Percentiles rank a stretch among this genome's conserved stretches.
These are phyloP conservation scores for Melikaiella ostensackeni DNA, from an alignment of 2,888 invertebrate species.

Conservation along the genomic window DNA sequence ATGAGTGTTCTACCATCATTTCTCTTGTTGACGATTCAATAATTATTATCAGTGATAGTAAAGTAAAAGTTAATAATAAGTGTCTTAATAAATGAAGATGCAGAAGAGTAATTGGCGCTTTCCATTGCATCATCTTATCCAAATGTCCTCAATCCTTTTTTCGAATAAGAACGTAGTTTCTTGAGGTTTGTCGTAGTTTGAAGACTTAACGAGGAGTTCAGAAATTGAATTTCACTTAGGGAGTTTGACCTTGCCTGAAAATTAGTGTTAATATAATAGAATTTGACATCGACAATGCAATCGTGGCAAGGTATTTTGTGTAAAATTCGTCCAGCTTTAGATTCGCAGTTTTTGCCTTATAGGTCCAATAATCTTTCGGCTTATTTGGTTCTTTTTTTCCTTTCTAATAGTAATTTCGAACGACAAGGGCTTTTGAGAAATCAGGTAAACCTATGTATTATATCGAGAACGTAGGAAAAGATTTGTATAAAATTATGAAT, in stretches of 20 bases:
- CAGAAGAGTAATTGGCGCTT: slow-evolving; percentile 15
- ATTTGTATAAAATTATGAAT: not conserved
- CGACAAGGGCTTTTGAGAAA: not conserved
- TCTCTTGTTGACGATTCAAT: not conserved
- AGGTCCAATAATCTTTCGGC: not conserved
- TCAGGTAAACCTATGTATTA: not conserved
- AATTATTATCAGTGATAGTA: not conserved
- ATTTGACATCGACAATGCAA: not conserved
- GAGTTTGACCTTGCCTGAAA: not conserved
- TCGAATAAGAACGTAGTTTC: not conserved
- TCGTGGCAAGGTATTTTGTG: not conserved
- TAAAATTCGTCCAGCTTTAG: not conserved
- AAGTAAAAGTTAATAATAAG: not conserved
- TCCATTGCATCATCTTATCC: slow-evolving; percentile 32
- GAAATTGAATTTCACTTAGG: not conserved
- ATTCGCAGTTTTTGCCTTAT: slow-evolving; percentile 16
- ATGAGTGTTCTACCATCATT: not conserved
- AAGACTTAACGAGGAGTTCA: not conserved
- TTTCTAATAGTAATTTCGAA: not conserved
- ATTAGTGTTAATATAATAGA: not conserved
- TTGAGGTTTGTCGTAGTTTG: not conserved
- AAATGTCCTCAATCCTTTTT: slow-evolving; percentile 2
- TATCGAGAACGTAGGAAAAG: not conserved
- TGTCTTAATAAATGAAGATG: not conserved
- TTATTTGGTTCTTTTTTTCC: not conserved